Evolutionary conservation across 1,140 invertebrate species (phyloP), one percentile per base, ranked within the genome.

Genomic region (Mizuhopecten yessoensis): DNA sequence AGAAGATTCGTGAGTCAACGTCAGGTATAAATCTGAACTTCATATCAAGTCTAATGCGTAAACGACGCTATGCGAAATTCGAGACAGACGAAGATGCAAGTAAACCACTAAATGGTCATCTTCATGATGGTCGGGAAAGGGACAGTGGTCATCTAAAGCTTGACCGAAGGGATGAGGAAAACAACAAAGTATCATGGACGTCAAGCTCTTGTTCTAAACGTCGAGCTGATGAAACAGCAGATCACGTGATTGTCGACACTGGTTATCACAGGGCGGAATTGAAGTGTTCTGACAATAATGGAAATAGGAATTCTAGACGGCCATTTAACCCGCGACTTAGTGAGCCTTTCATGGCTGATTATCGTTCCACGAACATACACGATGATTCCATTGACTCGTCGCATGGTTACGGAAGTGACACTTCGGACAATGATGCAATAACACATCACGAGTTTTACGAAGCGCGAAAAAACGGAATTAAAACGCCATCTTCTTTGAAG

Each of bases 21-120:
- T 90, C 86, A 11, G 89, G 89, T 20, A 39, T 90, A 9, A 86
- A 88, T 15, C 49, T 49, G 20, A 88, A 45, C 39, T 88, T 87
- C 33, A 49, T 91, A 7, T 88, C 87, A 20, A 86, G 90, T 88
- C 57, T 92, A 36, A 45, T 92, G 29, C 91, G 91, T 36, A 88
- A 34, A 33, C 86, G 89, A 57, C 88, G 49, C 57, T 92, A 92
- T 33, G 87, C 86, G n/a, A 89, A 92, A 86, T 92, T 92, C 75
- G 89, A 57, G n/a, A 86, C 86, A 34, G 86, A 87, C 86, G 89
- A 42, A 33, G 33, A 75, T 75, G 57, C 57, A 75, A 75, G 57
- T 75, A 75, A 75, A 29, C 57, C n/a, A 29, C 29, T 75, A n/a
- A 75, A 75, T 75, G 57, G 57, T 29, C 57, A 75, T 75, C 57